These are phyloP conservation scores for Orthosia gracilis DNA, from an alignment of 2,888 invertebrate genomes.

Conservation along the genomic window DNA sequence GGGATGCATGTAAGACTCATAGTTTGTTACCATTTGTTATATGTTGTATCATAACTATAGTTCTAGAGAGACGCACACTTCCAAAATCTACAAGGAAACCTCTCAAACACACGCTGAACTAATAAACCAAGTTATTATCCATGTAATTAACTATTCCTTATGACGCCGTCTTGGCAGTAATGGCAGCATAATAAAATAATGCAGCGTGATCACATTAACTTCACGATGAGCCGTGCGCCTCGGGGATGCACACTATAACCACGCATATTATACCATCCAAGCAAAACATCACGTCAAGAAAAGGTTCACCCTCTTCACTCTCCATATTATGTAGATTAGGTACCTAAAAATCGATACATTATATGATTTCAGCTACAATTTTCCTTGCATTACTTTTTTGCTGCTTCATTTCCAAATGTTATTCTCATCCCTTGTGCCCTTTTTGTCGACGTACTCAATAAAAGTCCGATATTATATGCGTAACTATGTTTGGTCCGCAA, in stretches of 20 bases:
- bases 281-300: not conserved
- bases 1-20: not conserved
- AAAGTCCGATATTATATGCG: not conserved
- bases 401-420: conserved; percentile 19
- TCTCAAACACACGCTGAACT: not conserved
- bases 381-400: conserved; percentile 21
- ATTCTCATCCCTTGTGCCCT: conserved; percentile 8
- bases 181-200: conserved; percentile 39
- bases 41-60: not conserved
- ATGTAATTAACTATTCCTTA: conserved; percentile 19
- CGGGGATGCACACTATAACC: conserved; percentile 40
- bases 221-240: conserved; percentile 35
- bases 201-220: conserved; percentile 38
- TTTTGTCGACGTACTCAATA: conserved; percentile 22
- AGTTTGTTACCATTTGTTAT: not conserved
- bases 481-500: not conserved
- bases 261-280: not conserved
- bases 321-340: not conserved
- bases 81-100: not conserved
- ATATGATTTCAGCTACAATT: conserved; percentile 30
- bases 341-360: conserved; percentile 17
- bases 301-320: conserved; percentile 12
- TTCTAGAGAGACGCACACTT: not conserved
- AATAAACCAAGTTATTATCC: conserved; percentile 28
- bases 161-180: conserved; percentile 11